Evolutionary conservation across 2,113 vertebrate genomes (phyloP), one percentile per base, ranked within the genome.

Genomic region (Oreamnos americanus): DNA sequence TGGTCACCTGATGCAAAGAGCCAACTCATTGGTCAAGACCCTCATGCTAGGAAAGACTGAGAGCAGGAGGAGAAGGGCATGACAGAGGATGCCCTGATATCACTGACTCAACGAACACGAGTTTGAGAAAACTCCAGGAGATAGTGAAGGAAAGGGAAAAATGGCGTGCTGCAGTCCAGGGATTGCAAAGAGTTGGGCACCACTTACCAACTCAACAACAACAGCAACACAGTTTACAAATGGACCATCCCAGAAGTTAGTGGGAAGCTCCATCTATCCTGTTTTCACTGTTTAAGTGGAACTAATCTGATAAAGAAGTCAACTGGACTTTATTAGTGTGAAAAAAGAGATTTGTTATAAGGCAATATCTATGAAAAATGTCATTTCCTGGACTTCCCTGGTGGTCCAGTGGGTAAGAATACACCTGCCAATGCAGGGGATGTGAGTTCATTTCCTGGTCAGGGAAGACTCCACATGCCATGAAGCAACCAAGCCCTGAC

Each of bases 91-190:
- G 11, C 12, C 12, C 47, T 43, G 21, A 23, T 5, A 74, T 74
- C 3, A 25, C 21, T 6, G 36, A 43, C 36, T 43, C 71, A 74
- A 43, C 0, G 3, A 11, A 43, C 36, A 14, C 6, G 1, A 43
- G 11, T 43, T 25, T 74, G 21, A 74, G 71, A 0, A 43, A 25
- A 25, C 21, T 25, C 36, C 36, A 74, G 3, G 36, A 74, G 36
- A 43, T 3, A 74, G 19, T 71, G 19, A 71, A 36, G 64, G 64
- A 71, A 36, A 36, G 64, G 64, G 17, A 71, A 71, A 17, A 71
- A 21, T 43, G 11, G 21, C 0, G 3, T 74, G 67, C 67, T 39
- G 2, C 67, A 13, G 10, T 14, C 2, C 36, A 74, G 21, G 36
- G 36, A 39, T 13, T 39, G 36, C 36, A 74, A 36, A 67, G 11